Percentiles rank a stretch among this genome's conserved stretches.
Evolutionary conservation across 2,888 invertebrate genomes (phyloP).

Genomic region (Metellina segmentata): DNA sequence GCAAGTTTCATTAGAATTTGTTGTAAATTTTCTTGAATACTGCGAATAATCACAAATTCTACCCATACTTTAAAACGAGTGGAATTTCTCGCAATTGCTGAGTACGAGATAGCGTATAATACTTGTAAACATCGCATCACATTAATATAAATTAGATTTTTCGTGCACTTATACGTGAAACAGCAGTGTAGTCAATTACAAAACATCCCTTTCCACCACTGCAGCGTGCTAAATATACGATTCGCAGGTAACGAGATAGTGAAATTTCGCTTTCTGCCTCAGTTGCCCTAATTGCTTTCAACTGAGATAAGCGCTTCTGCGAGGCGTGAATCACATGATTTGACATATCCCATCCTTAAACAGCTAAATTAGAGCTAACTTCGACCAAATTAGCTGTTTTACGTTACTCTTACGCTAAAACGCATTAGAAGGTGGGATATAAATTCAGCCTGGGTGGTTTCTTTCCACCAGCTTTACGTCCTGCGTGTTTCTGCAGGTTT

Average conservation of each 20-base stretch:
- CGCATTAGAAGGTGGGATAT: neutral
- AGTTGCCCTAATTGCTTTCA: constrained; percentile 39
- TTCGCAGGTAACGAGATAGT: constrained; percentile 46
- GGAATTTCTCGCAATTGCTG: neutral
- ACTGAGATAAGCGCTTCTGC: constrained; percentile 29
- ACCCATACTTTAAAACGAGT: neutral
- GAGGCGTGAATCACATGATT: constrained; percentile 46
- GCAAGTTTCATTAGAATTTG: too few relatives aligned
- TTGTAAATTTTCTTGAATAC: too few relatives aligned
- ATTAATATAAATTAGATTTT: neutral
- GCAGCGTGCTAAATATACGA: neutral
- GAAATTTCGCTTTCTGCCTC: constrained; percentile 40
- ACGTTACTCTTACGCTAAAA: neutral
- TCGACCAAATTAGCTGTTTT: constrained; percentile 28
- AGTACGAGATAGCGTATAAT: neutral
- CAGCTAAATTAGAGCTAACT: constrained; percentile 34
- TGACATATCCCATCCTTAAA: constrained; percentile 45
- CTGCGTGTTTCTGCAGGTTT: too few relatives aligned
- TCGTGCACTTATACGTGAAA: neutral
- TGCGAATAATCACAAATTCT: too few relatives aligned
- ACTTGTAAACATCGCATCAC: neutral
- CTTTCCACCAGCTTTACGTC: too few relatives aligned
- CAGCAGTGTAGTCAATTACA: constrained; percentile 5
- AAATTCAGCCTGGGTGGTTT: too few relatives aligned
- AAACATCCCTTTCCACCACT: constrained; percentile 2